Evolutionary conservation across 2,113 vertebrate genomes (phyloP).

Genomic region (Martes martes): DNA sequence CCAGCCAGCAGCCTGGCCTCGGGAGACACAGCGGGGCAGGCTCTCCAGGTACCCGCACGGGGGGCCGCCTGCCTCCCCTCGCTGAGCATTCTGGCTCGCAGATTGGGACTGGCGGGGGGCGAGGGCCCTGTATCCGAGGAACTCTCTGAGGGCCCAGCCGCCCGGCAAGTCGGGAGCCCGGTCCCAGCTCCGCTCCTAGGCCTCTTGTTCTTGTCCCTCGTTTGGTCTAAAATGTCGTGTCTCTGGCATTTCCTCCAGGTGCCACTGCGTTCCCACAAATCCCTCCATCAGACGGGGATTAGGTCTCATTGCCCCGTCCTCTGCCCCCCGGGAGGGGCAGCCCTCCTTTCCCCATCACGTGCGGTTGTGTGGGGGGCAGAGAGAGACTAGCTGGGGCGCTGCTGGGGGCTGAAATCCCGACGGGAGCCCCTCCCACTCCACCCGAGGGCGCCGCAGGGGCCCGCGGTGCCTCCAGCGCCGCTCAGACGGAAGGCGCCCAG

Average conservation of each 20-base stretch:
- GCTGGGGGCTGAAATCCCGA: not conserved
- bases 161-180: not conserved
- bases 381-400: not conserved
- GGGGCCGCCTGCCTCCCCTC: not conserved
- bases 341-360: not conserved
- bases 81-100: not conserved
- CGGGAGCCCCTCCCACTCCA: not conserved
- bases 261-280: not conserved
- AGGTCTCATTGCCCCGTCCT: not conserved
- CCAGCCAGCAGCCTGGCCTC: not conserved
- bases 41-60: rapidly evolving
- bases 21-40: not conserved
- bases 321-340: not conserved
- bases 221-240: not conserved
- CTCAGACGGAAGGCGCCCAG: no score
- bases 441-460: not conserved
- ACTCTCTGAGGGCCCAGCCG: not conserved
- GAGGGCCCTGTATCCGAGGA: not conserved
- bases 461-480: rapidly evolving
- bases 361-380: not conserved
- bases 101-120: not conserved
- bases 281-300: not conserved
- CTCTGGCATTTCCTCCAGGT: not conserved
- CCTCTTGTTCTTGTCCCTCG: not conserved
- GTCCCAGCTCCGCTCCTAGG: not conserved